Percentiles rank a stretch among this genome's conserved stretches.
phyloP scores from a whole-genome alignment of 2,888 invertebrate species.

The Lysandra coridon region DNA sequence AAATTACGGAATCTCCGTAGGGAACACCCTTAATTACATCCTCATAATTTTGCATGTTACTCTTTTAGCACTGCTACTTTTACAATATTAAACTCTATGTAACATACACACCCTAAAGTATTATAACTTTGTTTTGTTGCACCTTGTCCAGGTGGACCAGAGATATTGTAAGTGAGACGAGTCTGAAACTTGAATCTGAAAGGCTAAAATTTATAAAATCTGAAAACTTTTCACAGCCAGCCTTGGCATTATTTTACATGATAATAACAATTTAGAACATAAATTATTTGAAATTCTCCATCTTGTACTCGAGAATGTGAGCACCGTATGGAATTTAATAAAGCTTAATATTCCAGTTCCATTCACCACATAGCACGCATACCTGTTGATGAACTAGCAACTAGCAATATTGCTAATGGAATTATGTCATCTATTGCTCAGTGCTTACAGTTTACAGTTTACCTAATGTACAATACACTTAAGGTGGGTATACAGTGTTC shows the following conservation, averaged over 20 bases:
- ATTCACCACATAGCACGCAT: constrained; percentile 2
- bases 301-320: neutral
- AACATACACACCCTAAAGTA: no score
- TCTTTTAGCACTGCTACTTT: no score
- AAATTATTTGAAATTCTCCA: neutral
- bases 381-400: constrained; percentile 15
- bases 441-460: neutral
- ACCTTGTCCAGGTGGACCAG: no score
- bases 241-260: neutral
- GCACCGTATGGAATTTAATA: constrained; percentile 3
- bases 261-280: neutral
- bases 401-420: constrained; percentile 17
- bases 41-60: no score
- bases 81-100: no score
- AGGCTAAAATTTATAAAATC: no score
- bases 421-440: neutral
- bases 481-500: neutral
- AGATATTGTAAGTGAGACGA: no score
- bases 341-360: neutral
- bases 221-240: neutral
- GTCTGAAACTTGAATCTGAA: no score
- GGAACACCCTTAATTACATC: no score
- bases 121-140: no score
- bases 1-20: no score
- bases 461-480: neutral